Base-by-base conservation (phyloP, 2,888 invertebrate genomes). In the Uloborus plumipes region DNA sequence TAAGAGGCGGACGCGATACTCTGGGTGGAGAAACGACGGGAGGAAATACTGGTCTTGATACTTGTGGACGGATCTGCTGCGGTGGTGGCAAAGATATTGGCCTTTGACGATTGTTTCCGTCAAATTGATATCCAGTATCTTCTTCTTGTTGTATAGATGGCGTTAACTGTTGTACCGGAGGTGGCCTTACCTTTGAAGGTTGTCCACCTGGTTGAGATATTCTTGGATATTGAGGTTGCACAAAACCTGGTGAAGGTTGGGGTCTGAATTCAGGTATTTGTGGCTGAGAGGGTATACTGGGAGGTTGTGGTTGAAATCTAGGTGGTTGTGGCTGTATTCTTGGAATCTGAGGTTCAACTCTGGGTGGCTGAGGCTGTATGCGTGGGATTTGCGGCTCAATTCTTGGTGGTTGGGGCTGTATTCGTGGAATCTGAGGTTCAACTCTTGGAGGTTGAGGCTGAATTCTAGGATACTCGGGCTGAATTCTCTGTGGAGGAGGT, bases 1-100 rank as follows among this genome's bases (percentile, higher is more conserved):
- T 76, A 18, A 77, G 62, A n/a, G 83, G 83, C 3, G 83, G 83
- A n/a, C 73, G 72, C 13, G 73, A 55, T 6, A 83, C 77, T 61
- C 83, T 71, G 13, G 83, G 83, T 2, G 83, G 83, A 14, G 83
- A 77, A 16, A 77, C 39, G 2, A 83, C 83, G 16, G 83, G 83
- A 18, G 83, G 83, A 26, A 83, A 83, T 49, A 53, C 72, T 7
- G 76, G 72, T 49, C 61, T 59, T 3, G 76, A 73, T 20, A 67
- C 72, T n/a, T 66, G n/a, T 14, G 76, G 67, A 11, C 31, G 61
- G 4, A 73, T 50, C 16, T 59, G 82, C 4, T 58, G 71, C 0
- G 76, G 82, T 18, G 76, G 76, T 22, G 77, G 83, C 15, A 72
- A 51, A 20, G 59, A 26, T 16, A 50, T 64, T 26, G 77, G 77